Evolutionary conservation across 2,113 vertebrate genomes (phyloP), one percentile per base, ranked within the genome.

Genomic region (Urocitellus parryii): DNA sequence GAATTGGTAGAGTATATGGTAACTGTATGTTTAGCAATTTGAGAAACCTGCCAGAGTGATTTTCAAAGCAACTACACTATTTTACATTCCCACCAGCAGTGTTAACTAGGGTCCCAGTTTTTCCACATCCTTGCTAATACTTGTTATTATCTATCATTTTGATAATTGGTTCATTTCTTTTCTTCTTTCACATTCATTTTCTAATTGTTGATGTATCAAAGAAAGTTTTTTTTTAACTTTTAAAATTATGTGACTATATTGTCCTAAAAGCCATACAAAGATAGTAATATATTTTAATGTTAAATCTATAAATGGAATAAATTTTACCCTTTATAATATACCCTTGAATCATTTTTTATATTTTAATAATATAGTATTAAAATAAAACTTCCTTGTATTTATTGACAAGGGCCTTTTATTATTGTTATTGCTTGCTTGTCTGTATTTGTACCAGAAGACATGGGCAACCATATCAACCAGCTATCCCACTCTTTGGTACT

Each of bases 381-480:
- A 32, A 82, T 20, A 95, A 72, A 82, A 77, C 58, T 93, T 86
- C 13, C 37, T 70, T 88, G 72, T 48, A 53, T 87, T 20, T 79
- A 68, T 91, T 91, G 17, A 8, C 48, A 42, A 63, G 42, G 65
- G 45, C 22, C 83, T 68, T 95, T 90, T 86, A 13, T 70, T 89
- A n/a, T 86, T 68, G 24, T 72, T 67, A 32, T 13, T 77, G 10
- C 83, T 74, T 74, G 65, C 27, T 74, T 92, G 37, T 56, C 32
- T 90, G 24, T 92, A 92, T 90, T 85, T 53, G 90, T 90, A 80
- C 34, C 51, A 82, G 27, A 93, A 94, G 53, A 25, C 16, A 34
- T 72, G 84, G 34, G 24, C 72, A 79, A 63, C 58, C 58, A 9
- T 61, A 61, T 61, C 58, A 61, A 22, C 58, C 22, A 58, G 22